phyloP scores from a whole-genome alignment of 2,888 invertebrate species.

The Clunio marinus region DNA sequence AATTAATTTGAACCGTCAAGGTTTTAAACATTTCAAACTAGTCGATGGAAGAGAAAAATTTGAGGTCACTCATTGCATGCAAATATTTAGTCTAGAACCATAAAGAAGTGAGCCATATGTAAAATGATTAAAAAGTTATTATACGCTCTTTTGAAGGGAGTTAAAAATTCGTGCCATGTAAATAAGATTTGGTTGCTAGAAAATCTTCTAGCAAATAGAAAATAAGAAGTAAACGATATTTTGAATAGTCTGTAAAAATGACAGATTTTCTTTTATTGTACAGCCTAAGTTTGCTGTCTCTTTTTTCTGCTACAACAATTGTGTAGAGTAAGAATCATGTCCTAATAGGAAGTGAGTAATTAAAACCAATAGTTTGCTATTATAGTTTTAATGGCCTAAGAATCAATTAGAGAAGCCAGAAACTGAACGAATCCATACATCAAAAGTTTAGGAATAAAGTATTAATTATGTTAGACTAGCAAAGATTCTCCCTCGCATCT shows the following conservation, averaged over 20 bases:
- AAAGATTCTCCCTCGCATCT: conserved; percentile 10
- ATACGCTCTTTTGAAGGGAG: neutral
- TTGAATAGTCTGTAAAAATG: too few relatives aligned
- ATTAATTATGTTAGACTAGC: neutral
- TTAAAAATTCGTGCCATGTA: conserved; percentile 22
- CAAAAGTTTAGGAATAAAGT: neutral
- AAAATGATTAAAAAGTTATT: too few relatives aligned
- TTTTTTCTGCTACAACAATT: too few relatives aligned
- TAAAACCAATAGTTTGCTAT: too few relatives aligned
- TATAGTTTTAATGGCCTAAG: conserved; percentile 14
- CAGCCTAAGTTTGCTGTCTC: too few relatives aligned
- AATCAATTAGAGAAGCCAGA: neutral
- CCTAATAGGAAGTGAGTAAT: too few relatives aligned
- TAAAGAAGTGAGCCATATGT: neutral
- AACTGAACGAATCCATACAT: neutral
- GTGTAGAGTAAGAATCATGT: too few relatives aligned
- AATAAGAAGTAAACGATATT: too few relatives aligned
- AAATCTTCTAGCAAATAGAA: too few relatives aligned
- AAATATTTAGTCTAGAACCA: too few relatives aligned
- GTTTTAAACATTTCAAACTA: neutral
- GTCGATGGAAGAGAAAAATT: neutral
- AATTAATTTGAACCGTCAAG: neutral
- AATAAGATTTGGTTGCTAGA: neutral
- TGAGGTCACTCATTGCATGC: neutral
- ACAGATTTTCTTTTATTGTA: too few relatives aligned